Evolutionary conservation across 2,113 vertebrate species (phyloP), one percentile per base, ranked within the genome.

Genomic region (Zosterops lateralis): DNA sequence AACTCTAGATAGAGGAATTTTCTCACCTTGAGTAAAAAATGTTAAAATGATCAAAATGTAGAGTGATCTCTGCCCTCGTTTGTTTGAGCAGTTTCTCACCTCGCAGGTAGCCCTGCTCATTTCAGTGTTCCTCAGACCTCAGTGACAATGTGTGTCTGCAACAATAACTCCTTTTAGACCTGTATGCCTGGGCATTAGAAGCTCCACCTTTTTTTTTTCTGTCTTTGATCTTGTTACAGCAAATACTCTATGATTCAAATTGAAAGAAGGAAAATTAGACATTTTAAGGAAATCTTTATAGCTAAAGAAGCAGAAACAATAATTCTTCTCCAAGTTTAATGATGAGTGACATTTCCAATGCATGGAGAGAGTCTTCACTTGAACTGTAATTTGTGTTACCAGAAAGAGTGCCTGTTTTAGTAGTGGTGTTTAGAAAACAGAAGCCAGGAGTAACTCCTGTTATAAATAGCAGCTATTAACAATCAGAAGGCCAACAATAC

Each of bases 361-460:
- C 86, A 4, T n/a, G 76, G 90, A 53, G 94, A 93, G 94, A 93
- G 47, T 83, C 83, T 95, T 92, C 87, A 74, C 64, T 92, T 94
- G 80, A 71, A 56, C 7, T 93, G 60, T 93, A 91, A 96, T 96
- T 96, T 93, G 76, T 50, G 48, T 50, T 50, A 50, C 14, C 75
- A 73, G n/a, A 84, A 71, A 87, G n/a, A 84, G 26, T 84, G 50
- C 56, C 61, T 40, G 25, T 66, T 91, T 62, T 56, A 36, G 66
- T 75, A 78, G 51, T 60, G 48, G 40, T 65, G 87, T 92, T 93
- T 85, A 40, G 58, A 79, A 76, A 89, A 87, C 48, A 38, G 54
- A 93, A 85, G 42, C 25, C 25, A 57, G 44, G 44, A 93, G 81
- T 75, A 45, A 28, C 25, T 51, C 17, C 50, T 81, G 4, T 8